Conservation (phyloP, 1,140 invertebrate species). For the Centruroides vittatus region DNA sequence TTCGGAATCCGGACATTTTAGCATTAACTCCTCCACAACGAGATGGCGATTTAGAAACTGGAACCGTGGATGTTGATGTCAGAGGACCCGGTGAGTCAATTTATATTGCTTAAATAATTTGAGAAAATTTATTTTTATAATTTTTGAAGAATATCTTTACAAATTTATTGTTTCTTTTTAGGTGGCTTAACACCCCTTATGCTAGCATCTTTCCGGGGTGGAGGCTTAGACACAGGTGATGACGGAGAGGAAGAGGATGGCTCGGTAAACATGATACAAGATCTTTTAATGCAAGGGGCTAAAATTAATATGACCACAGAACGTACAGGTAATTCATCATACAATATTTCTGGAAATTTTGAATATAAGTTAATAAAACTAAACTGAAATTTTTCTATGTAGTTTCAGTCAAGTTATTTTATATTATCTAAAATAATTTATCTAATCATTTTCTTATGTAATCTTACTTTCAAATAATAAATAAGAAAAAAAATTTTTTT, state of each 20-base stretch:
- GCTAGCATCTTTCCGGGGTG: conserved; percentile 52
- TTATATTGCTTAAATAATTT: neutral
- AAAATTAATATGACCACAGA: conserved; percentile 85
- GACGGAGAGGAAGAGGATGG: conserved; percentile 16
- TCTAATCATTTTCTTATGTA: no score
- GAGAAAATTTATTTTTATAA: neutral
- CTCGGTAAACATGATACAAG: conserved; percentile 59
- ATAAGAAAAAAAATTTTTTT: neutral
- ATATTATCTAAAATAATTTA: no score
- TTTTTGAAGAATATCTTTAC: neutral
- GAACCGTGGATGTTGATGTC: conserved; percentile 55
- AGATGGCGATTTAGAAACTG: conserved; percentile 27
- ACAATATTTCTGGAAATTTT: no score
- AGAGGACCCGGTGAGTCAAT: conserved; percentile 49
- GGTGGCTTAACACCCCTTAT: conserved; percentile 86
- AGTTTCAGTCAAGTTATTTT: no score
- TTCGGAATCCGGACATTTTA: conserved; percentile 42
- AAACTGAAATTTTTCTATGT: no score
- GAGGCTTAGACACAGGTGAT: conserved; percentile 11
- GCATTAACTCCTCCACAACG: conserved; percentile 48
- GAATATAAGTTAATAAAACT: no score
- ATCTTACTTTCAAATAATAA: no score
- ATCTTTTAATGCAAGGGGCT: conserved; percentile 77
- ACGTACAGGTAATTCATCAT: conserved; percentile 48
- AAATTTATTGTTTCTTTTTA: neutral